These are phyloP conservation scores for Poeciliopsis gracilis DNA, from an alignment of 2,797 vertebrate species.

Conservation along the genomic window DNA sequence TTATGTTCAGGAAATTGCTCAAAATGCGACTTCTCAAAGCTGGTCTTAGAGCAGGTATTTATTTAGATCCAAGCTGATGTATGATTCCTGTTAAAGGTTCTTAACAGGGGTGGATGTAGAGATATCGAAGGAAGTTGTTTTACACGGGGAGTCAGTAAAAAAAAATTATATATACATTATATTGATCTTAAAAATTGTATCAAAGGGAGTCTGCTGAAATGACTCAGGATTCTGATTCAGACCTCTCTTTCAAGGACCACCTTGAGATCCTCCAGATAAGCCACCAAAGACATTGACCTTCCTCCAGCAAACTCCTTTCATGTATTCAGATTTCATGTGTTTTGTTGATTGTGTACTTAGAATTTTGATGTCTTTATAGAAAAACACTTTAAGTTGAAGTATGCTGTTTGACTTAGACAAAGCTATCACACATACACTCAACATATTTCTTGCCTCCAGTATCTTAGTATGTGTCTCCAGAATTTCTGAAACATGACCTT, in stretches of 20 bases:
- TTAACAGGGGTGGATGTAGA: too few species aligned
- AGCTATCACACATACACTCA: not conserved
- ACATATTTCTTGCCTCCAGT: not conserved
- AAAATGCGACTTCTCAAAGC: not conserved
- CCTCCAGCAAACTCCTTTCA: not conserved
- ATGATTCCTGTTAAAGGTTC: not conserved
- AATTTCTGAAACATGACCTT: not conserved
- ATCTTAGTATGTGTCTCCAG: not conserved
- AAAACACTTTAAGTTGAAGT: not conserved
- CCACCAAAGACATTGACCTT: not conserved
- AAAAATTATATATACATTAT: not conserved
- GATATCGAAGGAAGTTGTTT: not conserved
- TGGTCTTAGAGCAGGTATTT: not conserved
- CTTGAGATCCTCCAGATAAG: not conserved
- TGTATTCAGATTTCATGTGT: not conserved
- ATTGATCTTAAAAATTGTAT: not conserved
- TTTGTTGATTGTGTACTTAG: not conserved
- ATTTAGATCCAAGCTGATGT: not conserved
- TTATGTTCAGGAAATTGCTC: not conserved
- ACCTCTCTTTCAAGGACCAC: not conserved
- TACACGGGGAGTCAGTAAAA: not conserved
- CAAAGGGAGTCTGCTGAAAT: not conserved
- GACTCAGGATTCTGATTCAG: not conserved
- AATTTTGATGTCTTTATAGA: not conserved
- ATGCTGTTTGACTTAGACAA: not conserved